A percentile compares a stretch with the other conserved stretches of the same genome.
phyloP scores from a whole-genome alignment of 2,888 invertebrate genomes.

The Ommatoiulus sabulosus region DNA sequence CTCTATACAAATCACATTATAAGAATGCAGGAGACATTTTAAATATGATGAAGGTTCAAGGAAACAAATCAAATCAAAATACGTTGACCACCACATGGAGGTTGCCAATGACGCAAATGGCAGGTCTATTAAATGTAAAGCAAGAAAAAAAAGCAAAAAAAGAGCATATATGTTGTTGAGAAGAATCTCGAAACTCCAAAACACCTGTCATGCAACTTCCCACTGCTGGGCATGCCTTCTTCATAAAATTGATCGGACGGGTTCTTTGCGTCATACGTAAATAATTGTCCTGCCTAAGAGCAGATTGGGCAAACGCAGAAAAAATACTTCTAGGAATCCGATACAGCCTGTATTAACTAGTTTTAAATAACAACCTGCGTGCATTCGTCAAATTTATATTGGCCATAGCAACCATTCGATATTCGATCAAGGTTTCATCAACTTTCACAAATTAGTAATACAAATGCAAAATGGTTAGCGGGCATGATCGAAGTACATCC shows the following conservation, averaged over 20 bases:
- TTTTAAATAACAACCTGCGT: neutral
- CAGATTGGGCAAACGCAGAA: neutral
- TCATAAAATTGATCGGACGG: constrained; percentile 11
- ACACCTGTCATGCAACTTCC: constrained; percentile 5
- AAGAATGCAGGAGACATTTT: neutral
- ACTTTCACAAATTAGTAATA: neutral
- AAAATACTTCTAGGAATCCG: constrained; percentile 2
- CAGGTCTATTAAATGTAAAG: neutral
- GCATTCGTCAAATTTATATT: neutral
- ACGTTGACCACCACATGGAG: neutral
- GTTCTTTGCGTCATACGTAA: constrained; percentile 30
- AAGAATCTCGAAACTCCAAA: constrained; percentile 21
- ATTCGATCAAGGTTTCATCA: neutral
- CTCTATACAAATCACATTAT: neutral
- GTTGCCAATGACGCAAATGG: constrained; percentile 30
- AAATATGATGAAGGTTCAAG: neutral
- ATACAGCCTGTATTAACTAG: neutral
- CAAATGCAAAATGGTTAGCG: neutral
- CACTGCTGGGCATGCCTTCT: neutral
- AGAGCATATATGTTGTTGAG: neutral
- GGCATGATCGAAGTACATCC: neutral
- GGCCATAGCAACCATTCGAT: neutral
- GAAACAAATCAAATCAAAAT: neutral
- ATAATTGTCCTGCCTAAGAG: neutral
- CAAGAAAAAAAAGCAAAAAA: neutral